A percentile compares a stretch with the other conserved stretches of the same genome.
Evolutionary conservation across 2,888 invertebrate species (phyloP).

Genomic region (Bellardia pandia): DNA sequence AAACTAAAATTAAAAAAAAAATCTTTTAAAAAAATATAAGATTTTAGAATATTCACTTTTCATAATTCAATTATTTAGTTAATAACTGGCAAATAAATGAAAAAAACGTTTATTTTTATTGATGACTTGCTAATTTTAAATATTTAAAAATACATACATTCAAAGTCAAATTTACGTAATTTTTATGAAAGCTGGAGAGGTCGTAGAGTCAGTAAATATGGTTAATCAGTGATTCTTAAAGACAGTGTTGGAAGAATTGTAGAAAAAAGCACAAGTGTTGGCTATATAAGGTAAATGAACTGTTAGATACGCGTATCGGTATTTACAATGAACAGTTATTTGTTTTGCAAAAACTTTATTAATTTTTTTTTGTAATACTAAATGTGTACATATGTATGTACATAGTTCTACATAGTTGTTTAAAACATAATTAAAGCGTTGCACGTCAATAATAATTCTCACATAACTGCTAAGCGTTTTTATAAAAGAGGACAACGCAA

Average conservation of each 20-base stretch:
- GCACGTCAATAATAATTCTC: no score
- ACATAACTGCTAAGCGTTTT: no score
- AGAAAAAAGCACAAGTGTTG: neutral
- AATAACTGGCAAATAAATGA: no score
- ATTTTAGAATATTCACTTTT: neutral
- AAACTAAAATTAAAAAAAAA: neutral
- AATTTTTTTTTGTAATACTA: neutral
- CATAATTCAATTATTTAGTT: no score
- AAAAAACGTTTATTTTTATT: no score
- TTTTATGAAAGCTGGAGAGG: no score
- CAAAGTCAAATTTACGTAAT: no score
- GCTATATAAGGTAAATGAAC: constrained; percentile 25
- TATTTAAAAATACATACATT: no score
- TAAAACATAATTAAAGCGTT: constrained; percentile 2
- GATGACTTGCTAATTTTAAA: no score
- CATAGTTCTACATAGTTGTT: neutral
- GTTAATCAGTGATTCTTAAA: neutral
- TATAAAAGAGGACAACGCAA: no score
- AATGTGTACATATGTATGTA: neutral
- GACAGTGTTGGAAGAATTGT: neutral
- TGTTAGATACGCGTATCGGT: neutral
- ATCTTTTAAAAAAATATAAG: neutral
- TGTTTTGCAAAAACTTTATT: neutral
- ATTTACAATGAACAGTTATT: neutral
- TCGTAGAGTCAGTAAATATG: no score